Conservation (phyloP, 2,888 invertebrate species). For the Eueremaeus valkanovi region DNA sequence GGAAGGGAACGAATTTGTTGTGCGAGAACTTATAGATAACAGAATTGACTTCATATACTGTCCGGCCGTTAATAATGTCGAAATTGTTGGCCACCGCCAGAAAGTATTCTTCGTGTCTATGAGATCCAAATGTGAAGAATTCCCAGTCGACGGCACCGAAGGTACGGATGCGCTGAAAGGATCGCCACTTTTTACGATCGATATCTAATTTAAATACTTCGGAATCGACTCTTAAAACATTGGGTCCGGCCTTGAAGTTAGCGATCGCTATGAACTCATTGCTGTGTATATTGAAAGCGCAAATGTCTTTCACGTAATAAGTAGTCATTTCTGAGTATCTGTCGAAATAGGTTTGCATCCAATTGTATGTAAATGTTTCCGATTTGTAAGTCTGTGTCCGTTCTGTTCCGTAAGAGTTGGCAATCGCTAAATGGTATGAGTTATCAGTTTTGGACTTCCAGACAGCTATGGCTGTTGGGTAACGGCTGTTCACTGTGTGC, state of each 20-base stretch:
- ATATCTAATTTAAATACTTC: constrained; percentile 43
- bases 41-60: constrained; percentile 19
- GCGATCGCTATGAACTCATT: constrained; percentile 44
- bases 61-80: background rate
- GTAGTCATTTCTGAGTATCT: constrained; percentile 38
- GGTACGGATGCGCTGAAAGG: constrained; percentile 43
- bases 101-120: constrained; percentile 42
- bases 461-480: constrained; percentile 39
- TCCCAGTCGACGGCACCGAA: constrained; percentile 44
- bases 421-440: constrained; percentile 42
- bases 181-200: constrained; percentile 40
- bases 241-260: constrained; percentile 40
- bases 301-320: constrained; percentile 45
- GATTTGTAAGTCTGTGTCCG: background rate
- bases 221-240: constrained; percentile 42
- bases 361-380: constrained; percentile 1
- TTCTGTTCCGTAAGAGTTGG: constrained; percentile 34
- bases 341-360: constrained; percentile 43
- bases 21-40: constrained; percentile 45
- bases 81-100: constrained; percentile 44
- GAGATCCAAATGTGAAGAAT: constrained; percentile 43
- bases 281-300: constrained; percentile 45
- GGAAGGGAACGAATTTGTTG: constrained; percentile 45
- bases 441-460: constrained; percentile 42
- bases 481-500: constrained; percentile 26